Conservation (phyloP, 2,113 vertebrate genomes). For the Tetraodon nigroviridis region DNA sequence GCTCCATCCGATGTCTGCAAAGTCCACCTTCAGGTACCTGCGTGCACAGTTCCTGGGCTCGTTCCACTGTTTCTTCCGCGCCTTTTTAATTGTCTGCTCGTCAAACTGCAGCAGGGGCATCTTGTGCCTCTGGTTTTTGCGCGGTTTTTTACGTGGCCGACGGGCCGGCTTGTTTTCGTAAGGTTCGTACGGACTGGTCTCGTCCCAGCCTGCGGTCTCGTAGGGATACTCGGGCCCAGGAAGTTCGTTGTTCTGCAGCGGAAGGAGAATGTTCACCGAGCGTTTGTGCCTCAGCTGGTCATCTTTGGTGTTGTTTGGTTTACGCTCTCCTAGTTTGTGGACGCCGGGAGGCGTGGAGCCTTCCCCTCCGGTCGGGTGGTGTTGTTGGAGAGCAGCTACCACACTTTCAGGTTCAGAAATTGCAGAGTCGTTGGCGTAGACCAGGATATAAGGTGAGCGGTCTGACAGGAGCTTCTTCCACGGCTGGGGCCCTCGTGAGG, state of each 20-base stretch:
- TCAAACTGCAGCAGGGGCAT: conserved; percentile 89
- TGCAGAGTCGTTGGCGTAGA: conserved; percentile 91
- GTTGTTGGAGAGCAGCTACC: conserved; percentile 80
- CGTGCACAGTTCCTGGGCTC: conserved; percentile 86
- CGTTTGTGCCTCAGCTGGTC: conserved; percentile 68
- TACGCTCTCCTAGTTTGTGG: conserved; percentile 49
- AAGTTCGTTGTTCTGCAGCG: conserved; percentile 91
- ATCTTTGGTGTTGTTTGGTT: conserved; percentile 36
- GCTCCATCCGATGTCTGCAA: conserved; percentile 96
- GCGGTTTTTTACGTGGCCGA: conserved; percentile 80
- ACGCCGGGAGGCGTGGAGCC: conserved; percentile 49
- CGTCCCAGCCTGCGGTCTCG: conserved; percentile 76
- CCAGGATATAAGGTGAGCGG: conserved; percentile 86
- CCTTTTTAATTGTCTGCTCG: conserved; percentile 90
- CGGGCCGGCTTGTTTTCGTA: conserved; percentile 76
- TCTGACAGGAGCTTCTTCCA: conserved; percentile 69
- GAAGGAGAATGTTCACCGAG: conserved; percentile 75
- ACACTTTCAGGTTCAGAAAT: conserved; percentile 89
- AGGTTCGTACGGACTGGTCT: conserved; percentile 77
- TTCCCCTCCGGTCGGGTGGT: conserved; percentile 23
- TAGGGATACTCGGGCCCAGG: conserved; percentile 85
- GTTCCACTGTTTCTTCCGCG: conserved; percentile 90
- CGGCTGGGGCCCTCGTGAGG: conserved; percentile 52
- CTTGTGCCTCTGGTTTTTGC: conserved; percentile 80
- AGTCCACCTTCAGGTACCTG: conserved; percentile 94